These are phyloP conservation scores for Bolinopsis microptera DNA, from an alignment of 37 sponge, comb jelly and placozoan species.

Conservation along the genomic window DNA sequence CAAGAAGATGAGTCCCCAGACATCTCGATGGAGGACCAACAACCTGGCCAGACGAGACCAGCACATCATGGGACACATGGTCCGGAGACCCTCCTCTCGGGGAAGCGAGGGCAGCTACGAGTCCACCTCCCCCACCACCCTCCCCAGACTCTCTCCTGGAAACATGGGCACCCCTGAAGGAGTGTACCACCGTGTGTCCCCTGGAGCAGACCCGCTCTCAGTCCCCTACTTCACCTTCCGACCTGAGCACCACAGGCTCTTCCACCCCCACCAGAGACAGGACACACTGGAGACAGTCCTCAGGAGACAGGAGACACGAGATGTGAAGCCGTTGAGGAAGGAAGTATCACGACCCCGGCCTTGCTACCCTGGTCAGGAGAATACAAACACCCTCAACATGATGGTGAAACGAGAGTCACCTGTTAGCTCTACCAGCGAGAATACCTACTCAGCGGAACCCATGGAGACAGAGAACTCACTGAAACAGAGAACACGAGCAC, in stretches of 20 bases:
- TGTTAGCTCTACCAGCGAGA: background rate
- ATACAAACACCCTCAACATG: background rate
- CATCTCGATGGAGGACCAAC: background rate
- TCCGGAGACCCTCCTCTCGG: background rate
- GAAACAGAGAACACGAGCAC: background rate
- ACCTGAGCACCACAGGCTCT: background rate
- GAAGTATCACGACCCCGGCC: constrained; percentile 42
- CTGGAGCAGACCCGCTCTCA: background rate
- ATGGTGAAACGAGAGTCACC: background rate
- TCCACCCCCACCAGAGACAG: background rate
- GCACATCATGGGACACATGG: background rate
- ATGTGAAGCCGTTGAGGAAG: background rate
- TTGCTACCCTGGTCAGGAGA: constrained; percentile 15
- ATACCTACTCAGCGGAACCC: background rate
- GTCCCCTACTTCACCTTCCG: background rate
- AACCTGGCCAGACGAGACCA: background rate
- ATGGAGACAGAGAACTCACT: background rate
- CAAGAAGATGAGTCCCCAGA: background rate
- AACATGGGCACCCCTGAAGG: background rate
- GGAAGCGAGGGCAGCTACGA: constrained; percentile 37
- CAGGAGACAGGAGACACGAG: background rate
- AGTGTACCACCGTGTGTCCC: background rate
- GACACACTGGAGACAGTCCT: background rate
- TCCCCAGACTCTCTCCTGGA: background rate
- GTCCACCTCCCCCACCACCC: background rate